Percentiles rank a stretch among this genome's conserved stretches.
phyloP scores from a whole-genome alignment of 2,797 vertebrate genomes.

The Clarias pachynema region DNA sequence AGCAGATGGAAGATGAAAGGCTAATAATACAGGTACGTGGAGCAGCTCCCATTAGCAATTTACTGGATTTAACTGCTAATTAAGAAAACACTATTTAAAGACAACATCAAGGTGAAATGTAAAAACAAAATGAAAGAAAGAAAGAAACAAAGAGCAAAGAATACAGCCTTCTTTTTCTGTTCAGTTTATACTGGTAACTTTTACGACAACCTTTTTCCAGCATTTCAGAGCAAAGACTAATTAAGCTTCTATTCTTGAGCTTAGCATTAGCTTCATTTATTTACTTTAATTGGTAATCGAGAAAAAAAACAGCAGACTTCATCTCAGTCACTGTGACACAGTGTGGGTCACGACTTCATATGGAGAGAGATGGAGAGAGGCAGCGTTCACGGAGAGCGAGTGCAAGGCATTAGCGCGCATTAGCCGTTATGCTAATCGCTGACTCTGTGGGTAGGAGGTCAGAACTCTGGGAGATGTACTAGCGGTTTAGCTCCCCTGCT shows the following conservation, averaged over 20 bases:
- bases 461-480: constrained; percentile 63
- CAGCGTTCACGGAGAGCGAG: constrained; percentile 37
- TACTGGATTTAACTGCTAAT: constrained; percentile 1
- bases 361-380: constrained; percentile 38
- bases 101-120: background rate
- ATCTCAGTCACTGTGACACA: constrained; percentile 30
- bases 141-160: background rate
- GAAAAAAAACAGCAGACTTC: constrained; percentile 33
- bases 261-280: constrained; percentile 31
- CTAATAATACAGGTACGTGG: background rate
- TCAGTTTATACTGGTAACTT: background rate
- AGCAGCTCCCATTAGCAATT: constrained; percentile 1
- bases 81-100: constrained; percentile 4
- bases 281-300: constrained; percentile 16
- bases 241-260: background rate
- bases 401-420: constrained; percentile 65
- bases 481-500: constrained; percentile 66
- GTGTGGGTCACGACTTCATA: constrained; percentile 29
- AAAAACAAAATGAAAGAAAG: background rate
- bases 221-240: background rate
- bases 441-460: constrained; percentile 66
- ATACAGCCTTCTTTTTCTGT: background rate
- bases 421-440: constrained; percentile 66
- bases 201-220: background rate
- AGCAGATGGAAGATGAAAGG: background rate